Base-by-base conservation (phyloP, 1,140 invertebrate species). In the Pristionchus pacificus region DNA sequence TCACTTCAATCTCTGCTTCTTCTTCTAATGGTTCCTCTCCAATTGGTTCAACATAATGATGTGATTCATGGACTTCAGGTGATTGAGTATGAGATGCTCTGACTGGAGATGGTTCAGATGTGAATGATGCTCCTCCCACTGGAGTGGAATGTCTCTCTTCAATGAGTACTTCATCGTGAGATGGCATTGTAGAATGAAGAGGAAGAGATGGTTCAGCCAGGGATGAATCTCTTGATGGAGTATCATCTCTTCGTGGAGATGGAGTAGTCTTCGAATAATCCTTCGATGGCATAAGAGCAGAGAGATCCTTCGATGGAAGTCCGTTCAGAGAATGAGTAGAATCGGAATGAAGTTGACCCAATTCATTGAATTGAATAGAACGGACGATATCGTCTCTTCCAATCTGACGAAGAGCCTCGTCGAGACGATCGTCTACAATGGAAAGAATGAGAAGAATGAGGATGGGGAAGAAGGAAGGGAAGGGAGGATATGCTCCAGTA, bases 351-450 rank as follows among this genome's bases (percentile, higher is more conserved):
- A 49, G 38, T 49, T 49, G 38, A 19, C 19, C 19, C 38, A 10
- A 6, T 19, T 49, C 78, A 62, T 69, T 58, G 65, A 77, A 77
- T 75, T 73, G 71, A 71, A 82, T 71, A 13, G 65, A 73, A 31
- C 78, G 76, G 66, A 83, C 83, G 75, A 83, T 83, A 63, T 83
- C 81, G 60, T 84, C 82, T 55, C 81, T 71, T 29, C 81, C 82
- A 63, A 83, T 84, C 59, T 74, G 71, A 61, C 70, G 70, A 13
- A 83, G 74, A n/a, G 81, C 82, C 58, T 72, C 72, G 55, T 84
- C 77, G 32, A 83, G 63, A 32, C 80, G 76, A 3, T 67, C 70
- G 60, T 60, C 79, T 80, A 59, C 64, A 78, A 79, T 77, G n/a
- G n/a, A n/a, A n/a, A n/a, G n/a, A n/a, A n/a, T n/a, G n/a, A n/a